phyloP scores from a whole-genome alignment of 2,888 invertebrate species.

The Metopia argyrocephala region DNA sequence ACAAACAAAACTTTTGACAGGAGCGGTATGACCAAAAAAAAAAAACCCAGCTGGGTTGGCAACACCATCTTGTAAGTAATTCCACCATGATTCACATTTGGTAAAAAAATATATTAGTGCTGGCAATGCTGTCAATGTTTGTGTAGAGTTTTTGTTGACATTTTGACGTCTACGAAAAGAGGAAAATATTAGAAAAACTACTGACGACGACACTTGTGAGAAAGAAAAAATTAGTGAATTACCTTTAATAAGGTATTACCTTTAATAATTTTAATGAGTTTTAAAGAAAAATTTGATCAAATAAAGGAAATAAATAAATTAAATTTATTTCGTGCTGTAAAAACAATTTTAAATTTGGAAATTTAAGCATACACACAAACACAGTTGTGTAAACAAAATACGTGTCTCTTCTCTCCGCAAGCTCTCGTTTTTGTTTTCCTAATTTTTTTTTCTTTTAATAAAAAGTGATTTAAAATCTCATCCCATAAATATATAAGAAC shows the following conservation, averaged over 20 bases:
- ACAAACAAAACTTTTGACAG: no score
- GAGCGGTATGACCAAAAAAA: no score
- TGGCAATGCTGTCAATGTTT: slow-evolving; percentile 7
- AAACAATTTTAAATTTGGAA: no score
- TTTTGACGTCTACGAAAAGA: slow-evolving; percentile 43
- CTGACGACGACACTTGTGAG: slow-evolving; percentile 53
- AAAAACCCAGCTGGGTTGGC: no score
- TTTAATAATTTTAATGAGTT: slow-evolving; percentile 39
- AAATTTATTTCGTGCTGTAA: slow-evolving; percentile 28
- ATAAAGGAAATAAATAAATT: not conserved
- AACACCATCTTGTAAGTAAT: no score
- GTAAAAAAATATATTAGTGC: not conserved
- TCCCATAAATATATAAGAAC: not conserved
- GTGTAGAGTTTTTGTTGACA: slow-evolving; percentile 36
- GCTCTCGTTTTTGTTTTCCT: not conserved
- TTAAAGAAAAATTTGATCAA: slow-evolving; percentile 24
- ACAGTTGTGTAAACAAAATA: slow-evolving; percentile 38
- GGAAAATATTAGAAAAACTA: slow-evolving; percentile 45
- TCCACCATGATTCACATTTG: no score
- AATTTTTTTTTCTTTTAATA: not conserved
- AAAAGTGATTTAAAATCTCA: not conserved
- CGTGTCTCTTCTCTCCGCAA: slow-evolving; percentile 21
- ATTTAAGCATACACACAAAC: slow-evolving; percentile 16
- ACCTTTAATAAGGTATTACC: no score
- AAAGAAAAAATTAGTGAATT: slow-evolving; percentile 31